phyloP scores from a whole-genome alignment of 2,113 vertebrate species.

The Boulengeromyrus knoepffleri region DNA sequence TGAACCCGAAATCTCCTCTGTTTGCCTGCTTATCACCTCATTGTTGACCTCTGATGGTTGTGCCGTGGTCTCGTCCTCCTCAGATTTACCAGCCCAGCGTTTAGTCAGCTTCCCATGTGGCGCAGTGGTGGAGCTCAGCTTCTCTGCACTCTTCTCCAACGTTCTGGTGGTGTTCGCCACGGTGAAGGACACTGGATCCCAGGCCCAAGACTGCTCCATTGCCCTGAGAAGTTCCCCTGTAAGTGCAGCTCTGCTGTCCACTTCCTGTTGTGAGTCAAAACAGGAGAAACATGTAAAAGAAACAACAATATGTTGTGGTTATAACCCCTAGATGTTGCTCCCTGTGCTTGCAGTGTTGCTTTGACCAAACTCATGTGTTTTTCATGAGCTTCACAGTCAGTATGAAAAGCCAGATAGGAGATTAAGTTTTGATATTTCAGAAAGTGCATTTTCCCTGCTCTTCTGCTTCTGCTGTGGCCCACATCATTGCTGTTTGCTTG shows the following conservation, averaged over 20 bases:
- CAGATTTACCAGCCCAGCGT: constrained; percentile 54
- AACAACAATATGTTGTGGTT: neutral
- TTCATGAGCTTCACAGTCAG: neutral
- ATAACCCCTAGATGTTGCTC: neutral
- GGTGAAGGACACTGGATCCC: constrained; percentile 41
- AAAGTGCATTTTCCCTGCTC: neutral
- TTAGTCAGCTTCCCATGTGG: constrained; percentile 58
- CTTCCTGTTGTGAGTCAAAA: neutral
- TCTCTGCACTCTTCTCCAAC: constrained; percentile 71
- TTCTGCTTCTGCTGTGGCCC: neutral
- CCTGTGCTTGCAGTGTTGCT: neutral
- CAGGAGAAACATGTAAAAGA: neutral
- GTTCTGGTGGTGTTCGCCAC: constrained; percentile 64
- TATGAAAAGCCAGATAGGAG: neutral
- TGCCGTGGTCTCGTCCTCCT: constrained; percentile 1
- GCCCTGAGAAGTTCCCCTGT: constrained; percentile 55
- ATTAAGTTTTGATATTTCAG: neutral
- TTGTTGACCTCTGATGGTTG: neutral
- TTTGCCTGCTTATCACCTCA: neutral
- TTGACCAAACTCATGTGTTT: neutral
- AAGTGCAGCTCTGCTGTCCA: constrained; percentile 37
- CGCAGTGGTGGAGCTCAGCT: constrained; percentile 60
- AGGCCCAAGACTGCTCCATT: constrained; percentile 50
- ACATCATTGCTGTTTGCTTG: neutral
- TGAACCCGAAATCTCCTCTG: neutral